Conservation (phyloP, 1,140 invertebrate species). For the Cotesia vestalis region DNA sequence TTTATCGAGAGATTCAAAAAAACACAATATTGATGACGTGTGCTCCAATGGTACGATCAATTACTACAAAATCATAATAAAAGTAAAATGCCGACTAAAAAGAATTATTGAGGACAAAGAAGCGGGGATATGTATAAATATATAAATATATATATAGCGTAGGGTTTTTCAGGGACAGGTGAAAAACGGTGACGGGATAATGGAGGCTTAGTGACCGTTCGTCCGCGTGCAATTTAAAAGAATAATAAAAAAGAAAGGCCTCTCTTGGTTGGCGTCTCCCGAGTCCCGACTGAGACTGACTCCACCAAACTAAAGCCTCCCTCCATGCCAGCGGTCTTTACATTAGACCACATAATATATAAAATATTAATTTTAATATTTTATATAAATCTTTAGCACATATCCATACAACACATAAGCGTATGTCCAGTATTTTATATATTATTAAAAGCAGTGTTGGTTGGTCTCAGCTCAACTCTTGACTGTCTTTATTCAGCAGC, state of each 20-base stretch:
- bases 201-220: slow-evolving; percentile 16
- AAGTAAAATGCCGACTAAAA: neutral
- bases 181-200: slow-evolving; percentile 23
- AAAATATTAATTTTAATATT: too few species aligned
- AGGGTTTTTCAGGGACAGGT: slow-evolving; percentile 12
- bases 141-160: neutral
- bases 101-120: slow-evolving; percentile 1
- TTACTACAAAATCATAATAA: neutral
- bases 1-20: too few species aligned
- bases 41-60: too few species aligned
- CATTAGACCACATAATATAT: slow-evolving; percentile 7
- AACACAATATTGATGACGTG: too few species aligned
- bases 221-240: slow-evolving; percentile 20
- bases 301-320: neutral
- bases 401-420: too few species aligned
- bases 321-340: neutral
- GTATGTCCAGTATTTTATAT: too few species aligned
- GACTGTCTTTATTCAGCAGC: neutral
- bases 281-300: slow-evolving; percentile 18
- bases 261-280: slow-evolving; percentile 23
- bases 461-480: neutral
- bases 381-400: too few species aligned
- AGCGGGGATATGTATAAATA: neutral
- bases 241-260: slow-evolving; percentile 19
- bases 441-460: too few species aligned